phyloP scores from a whole-genome alignment of 1,140 invertebrate genomes.

The Orchesella cincta region DNA sequence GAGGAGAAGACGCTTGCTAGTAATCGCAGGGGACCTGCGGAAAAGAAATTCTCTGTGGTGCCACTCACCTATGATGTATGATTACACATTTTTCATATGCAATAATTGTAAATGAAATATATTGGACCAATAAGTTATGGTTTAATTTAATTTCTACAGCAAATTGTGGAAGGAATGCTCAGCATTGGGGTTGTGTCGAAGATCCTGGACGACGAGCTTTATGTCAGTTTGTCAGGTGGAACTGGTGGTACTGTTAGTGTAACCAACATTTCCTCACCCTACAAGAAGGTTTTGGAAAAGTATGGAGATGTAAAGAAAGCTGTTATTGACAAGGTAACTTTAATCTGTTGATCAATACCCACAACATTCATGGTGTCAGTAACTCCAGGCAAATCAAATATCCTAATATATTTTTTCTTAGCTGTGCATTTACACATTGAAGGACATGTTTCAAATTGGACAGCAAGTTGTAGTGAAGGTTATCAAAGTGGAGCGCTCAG shows the following conservation, averaged over 20 bases:
- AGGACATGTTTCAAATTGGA: slow-evolving; percentile 63
- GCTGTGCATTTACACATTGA: slow-evolving; percentile 57
- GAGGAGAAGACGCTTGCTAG: not conserved
- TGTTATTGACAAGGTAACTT: slow-evolving; percentile 52
- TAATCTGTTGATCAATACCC: slow-evolving; percentile 10
- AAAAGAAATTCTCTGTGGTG: not conserved
- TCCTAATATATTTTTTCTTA: slow-evolving; percentile 50
- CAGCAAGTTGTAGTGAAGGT: slow-evolving; percentile 67
- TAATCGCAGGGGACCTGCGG: not conserved
- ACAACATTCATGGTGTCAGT: slow-evolving; percentile 35
- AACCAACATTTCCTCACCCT: slow-evolving; percentile 64
- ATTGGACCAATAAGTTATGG: not conserved
- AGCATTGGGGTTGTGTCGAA: not conserved
- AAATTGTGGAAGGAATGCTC: not conserved
- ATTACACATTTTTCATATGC: not conserved
- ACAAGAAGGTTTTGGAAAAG: slow-evolving; percentile 63
- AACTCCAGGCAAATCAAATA: slow-evolving; percentile 39
- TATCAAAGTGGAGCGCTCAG: slow-evolving; percentile 53
- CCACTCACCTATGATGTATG: not conserved
- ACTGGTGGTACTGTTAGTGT: slow-evolving; percentile 62
- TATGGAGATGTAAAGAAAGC: slow-evolving; percentile 33
- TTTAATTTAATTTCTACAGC: not conserved
- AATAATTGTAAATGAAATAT: not conserved
- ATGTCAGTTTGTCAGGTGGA: not conserved
- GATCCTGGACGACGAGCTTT: not conserved